A percentile compares a stretch with the other conserved stretches of the same genome.
These are phyloP conservation scores for Oreochromis spilurus DNA, from an alignment of 2,113 vertebrate species.

Conservation along the genomic window DNA sequence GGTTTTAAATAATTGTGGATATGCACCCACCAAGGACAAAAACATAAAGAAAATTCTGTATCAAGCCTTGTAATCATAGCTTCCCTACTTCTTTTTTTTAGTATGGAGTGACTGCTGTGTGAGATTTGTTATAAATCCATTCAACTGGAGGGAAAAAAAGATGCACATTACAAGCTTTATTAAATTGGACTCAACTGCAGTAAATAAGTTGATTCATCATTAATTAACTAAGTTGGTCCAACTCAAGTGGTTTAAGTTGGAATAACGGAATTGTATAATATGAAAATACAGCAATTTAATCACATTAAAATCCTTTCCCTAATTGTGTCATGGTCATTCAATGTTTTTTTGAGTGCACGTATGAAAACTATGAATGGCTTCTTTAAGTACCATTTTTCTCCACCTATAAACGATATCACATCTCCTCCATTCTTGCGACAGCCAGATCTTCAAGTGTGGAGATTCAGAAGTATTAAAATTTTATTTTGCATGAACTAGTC, in stretches of 20 bases:
- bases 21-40: background rate
- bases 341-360: background rate
- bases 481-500: background rate
- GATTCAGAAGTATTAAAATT: background rate
- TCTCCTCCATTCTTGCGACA: background rate
- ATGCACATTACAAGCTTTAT: background rate
- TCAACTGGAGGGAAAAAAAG: background rate
- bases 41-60: background rate
- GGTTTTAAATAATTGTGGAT: background rate
- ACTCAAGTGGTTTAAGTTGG: background rate
- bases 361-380: background rate
- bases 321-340: background rate
- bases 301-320: background rate
- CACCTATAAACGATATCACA: background rate
- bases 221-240: background rate
- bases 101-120: background rate
- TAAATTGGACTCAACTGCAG: background rate
- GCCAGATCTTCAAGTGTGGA: background rate
- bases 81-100: background rate
- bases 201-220: background rate
- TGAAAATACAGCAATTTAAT: fast-evolving
- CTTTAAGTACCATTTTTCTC: background rate
- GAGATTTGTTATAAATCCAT: background rate
- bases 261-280: background rate
- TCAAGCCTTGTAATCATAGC: background rate